Evolutionary conservation across 2,113 vertebrate species (phyloP), one percentile per base, ranked within the genome.

Genomic region (Psittacus erithacus): DNA sequence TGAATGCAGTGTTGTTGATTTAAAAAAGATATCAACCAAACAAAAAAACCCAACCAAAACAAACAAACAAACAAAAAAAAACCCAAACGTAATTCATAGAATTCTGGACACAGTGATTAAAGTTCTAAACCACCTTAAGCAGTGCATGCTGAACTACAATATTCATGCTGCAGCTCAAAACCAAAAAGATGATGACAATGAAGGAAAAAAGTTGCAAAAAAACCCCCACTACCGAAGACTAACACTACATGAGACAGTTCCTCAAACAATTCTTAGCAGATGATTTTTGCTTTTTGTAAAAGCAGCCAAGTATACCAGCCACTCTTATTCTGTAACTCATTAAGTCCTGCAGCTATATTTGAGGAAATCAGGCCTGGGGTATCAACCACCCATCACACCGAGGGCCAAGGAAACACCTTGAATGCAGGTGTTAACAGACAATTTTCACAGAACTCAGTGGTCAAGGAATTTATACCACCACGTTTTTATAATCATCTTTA

Each of bases 391-490:
- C 6, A 57, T 17, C 63, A 64, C 31, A n/a, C 7, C 3, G 0
- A 35, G 12, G 12, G 16, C 68, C 35, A 13, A 87, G 29, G 17
- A 69, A 38, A 67, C 33, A 60, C 62, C 23, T 19, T 39, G 24
- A 73, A 41, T 4, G 28, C 13, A 75, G 7, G 4, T 0, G 0
- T 13, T n/a, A 71, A 49, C 2, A 27, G 43, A 18, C 22, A 49
- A 53, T 28, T 24, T 7, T 35, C 59, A 59, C 17, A 33, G 31
- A n/a, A 63, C 9, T 38, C 49, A 80, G 39, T 0, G 1, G 22
- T 17, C 52, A 70, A 69, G 38, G 43, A 39, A 59, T 65, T 68
- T 35, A 9, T n/a, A 91, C 49, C 4, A n/a, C 8, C 3, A 1
- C 2, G 8, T 28, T 69, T 94, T 68, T 35, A 47, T 18, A 59